phyloP scores from a whole-genome alignment of 2,113 vertebrate genomes.

The Ariopsis seemanni region DNA sequence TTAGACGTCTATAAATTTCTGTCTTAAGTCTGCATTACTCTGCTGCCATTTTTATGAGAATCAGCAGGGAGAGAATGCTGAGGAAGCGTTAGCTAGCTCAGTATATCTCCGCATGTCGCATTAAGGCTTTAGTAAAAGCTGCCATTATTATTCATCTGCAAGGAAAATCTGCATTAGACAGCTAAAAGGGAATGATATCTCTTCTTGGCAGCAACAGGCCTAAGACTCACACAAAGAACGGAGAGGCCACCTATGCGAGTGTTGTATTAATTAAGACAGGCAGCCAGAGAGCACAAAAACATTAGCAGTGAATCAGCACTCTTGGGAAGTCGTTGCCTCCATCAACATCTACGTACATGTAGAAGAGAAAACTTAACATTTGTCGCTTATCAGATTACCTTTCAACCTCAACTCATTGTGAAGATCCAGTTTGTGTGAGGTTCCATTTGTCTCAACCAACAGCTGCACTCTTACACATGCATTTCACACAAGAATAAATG shows the following conservation, averaged over 20 bases:
- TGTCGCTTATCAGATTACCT: background rate
- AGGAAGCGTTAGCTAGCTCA: slow-evolving; percentile 9
- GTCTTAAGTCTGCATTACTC: background rate
- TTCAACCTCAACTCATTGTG: background rate
- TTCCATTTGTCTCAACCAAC: background rate
- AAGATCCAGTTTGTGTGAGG: background rate
- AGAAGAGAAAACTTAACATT: background rate
- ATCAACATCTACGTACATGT: background rate
- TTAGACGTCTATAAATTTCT: slow-evolving; percentile 41
- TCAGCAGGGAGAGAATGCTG: background rate
- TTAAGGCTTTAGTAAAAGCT: slow-evolving; percentile 17
- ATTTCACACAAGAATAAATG: background rate
- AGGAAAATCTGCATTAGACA: slow-evolving; percentile 21
- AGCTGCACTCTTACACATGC: too few relatives aligned
- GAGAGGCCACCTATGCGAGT: background rate
- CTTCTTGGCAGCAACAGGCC: background rate
- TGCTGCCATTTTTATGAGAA: slow-evolving; percentile 30
- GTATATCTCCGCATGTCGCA: background rate
- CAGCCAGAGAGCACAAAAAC: background rate
- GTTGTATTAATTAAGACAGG: background rate
- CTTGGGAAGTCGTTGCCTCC: background rate
- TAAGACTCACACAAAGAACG: background rate
- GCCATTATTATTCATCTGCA: slow-evolving; percentile 14
- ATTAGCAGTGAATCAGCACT: slow-evolving; percentile 16
- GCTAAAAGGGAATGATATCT: slow-evolving; percentile 17